Base-by-base conservation (phyloP, 1,140 invertebrate species). In the Zaprionus capensis region DNA sequence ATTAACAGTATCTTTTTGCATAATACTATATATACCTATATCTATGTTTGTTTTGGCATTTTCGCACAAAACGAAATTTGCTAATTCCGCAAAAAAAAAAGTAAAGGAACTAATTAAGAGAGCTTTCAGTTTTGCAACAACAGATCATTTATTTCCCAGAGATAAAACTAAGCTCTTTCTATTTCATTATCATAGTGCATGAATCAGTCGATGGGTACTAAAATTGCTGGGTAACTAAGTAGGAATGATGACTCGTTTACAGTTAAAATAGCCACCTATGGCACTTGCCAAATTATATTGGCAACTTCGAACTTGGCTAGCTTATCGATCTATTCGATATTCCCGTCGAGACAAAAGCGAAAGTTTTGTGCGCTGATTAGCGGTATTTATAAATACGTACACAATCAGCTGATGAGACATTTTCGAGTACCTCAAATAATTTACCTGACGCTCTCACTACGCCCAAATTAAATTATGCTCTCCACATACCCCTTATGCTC, bases 271-370 rank as follows among this genome's bases (percentile, higher is more conserved):
- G 46, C 12, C 46, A 24, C 12, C 26, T 49, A 14, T 26, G 0
- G 44, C 15, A 36, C 20, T 34, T 63, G 59, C n/a, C 59, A 63
- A 44, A 17, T 31, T 31, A 28, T 63, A 46, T 63, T 63, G 24
- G 44, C 62, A 15, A 56, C 26, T 26, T 38, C 24, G 24, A 34
- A 51, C 69, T 78, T 76, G 26, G 51, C 46, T 7, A 22, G 17
- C 76, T 82, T 85, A 86, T 87, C 83, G 66, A 59, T 9, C 36
- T 51, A 64, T 66, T 56, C 41, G 62, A 71, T 75, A 67, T 67
- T 51, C 44, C 59, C 49, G 11, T 4, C 49, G 62, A 73, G 71
- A 44, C 41, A 24, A 63, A 71, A 72, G 71, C 70, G 64, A 83
- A 77, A 80, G 73, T 80, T 71, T 15, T 26, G 44, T 26, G 12